Percentiles rank a stretch among this genome's conserved stretches.
Evolutionary conservation across 2,888 invertebrate species (phyloP).

Genomic region (Aproaerema taeniolella): DNA sequence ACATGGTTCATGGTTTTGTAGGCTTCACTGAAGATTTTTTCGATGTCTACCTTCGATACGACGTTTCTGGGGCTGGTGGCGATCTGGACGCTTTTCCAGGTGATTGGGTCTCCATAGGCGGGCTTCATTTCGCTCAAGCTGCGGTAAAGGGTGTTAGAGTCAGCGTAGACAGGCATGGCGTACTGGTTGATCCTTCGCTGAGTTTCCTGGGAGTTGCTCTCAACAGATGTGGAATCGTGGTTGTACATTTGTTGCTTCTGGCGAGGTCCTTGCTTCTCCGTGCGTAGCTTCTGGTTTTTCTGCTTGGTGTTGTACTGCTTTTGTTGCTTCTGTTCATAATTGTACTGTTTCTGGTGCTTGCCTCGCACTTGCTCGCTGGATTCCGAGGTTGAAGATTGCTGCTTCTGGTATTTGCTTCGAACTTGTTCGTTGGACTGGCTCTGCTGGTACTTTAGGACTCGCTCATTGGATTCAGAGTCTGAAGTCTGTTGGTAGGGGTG

Average conservation of each 20-base stretch:
- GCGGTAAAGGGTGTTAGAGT: background rate
- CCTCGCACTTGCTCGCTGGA: background rate
- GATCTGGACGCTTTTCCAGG: conserved; percentile 40
- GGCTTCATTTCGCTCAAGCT: conserved; percentile 20
- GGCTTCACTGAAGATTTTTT: conserved; percentile 49
- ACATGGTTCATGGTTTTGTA: conserved; percentile 46
- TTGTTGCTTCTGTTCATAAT: background rate
- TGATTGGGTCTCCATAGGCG: conserved; percentile 32
- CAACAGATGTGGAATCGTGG: conserved; percentile 22
- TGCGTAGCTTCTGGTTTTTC: background rate
- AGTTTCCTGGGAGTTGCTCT: conserved; percentile 23
- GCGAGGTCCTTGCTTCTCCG: background rate
- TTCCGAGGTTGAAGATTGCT: background rate
- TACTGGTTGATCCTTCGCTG: conserved; percentile 21
- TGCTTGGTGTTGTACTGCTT: background rate
- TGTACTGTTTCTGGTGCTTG: background rate
- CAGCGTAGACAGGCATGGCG: conserved; percentile 18
- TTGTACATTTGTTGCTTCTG: background rate
- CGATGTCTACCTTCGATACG: conserved; percentile 40
- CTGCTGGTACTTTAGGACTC: background rate
- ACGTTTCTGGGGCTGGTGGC: conserved; percentile 32
- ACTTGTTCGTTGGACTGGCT: background rate
- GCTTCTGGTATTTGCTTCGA: background rate
- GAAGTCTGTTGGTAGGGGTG: conserved; percentile 1
- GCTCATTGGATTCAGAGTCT: background rate